Conservation (phyloP, 1,140 invertebrate genomes). For the Arion vulgaris region DNA sequence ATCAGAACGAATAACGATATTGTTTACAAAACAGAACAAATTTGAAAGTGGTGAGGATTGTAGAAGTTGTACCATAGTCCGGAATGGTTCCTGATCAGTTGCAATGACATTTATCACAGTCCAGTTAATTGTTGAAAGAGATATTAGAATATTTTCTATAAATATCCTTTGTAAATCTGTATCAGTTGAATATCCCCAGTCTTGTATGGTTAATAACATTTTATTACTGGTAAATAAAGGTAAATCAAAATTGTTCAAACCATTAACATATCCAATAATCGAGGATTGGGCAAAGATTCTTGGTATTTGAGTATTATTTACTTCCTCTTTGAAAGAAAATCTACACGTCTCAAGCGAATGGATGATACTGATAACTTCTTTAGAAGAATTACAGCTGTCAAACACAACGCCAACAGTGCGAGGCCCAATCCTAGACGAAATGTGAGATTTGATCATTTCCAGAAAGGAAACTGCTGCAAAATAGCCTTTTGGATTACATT, state of each 20-base stretch:
- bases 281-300: not conserved
- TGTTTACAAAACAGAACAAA: constrained; percentile 23
- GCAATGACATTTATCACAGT: constrained; percentile 37
- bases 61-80: not conserved
- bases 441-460: constrained; percentile 37
- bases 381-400: constrained; percentile 43
- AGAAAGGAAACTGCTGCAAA: constrained; percentile 36
- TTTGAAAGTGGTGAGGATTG: not conserved
- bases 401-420: constrained; percentile 43
- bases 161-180: not conserved
- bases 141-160: not conserved
- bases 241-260: not conserved
- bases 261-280: constrained; percentile 2
- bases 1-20: not conserved
- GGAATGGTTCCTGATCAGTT: constrained; percentile 10
- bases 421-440: not conserved
- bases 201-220: not conserved
- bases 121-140: constrained; percentile 33
- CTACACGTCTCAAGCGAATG: constrained; percentile 36
- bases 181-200: constrained; percentile 1
- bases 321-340: constrained; percentile 8
- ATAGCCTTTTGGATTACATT: constrained; percentile 35
- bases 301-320: not conserved
- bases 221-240: not conserved
- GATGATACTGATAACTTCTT: not conserved